These are phyloP conservation scores for Sporophila hypoxantha DNA, from an alignment of 2,113 vertebrate species.

Conservation along the genomic window DNA sequence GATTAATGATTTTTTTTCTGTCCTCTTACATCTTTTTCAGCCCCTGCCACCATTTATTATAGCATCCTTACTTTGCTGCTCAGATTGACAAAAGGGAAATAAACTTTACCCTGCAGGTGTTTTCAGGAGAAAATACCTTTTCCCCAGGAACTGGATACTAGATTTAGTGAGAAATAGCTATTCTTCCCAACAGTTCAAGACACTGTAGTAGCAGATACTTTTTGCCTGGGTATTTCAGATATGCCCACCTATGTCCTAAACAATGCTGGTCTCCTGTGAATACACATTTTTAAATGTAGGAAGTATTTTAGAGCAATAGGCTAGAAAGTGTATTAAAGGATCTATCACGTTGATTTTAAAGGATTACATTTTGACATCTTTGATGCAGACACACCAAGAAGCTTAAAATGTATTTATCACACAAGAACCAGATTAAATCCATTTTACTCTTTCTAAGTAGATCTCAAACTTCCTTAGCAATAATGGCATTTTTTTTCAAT, in stretches of 20 bases:
- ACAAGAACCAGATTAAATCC: background rate
- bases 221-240: background rate
- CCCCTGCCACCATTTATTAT: slow-evolving; percentile 2
- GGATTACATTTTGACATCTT: background rate
- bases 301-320: background rate
- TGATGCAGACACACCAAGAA: background rate
- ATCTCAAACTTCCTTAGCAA: background rate
- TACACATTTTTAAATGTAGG: background rate
- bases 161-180: background rate
- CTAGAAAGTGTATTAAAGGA: background rate
- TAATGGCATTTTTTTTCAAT: background rate
- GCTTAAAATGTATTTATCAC: slow-evolving; percentile 3
- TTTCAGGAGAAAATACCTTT: slow-evolving; percentile 24
- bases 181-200: background rate
- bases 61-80: slow-evolving; percentile 1
- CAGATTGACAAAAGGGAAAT: slow-evolving; percentile 1
- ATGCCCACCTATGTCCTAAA: background rate
- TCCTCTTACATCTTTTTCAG: slow-evolving; percentile 22
- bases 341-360: background rate
- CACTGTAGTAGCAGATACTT: background rate
- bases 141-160: background rate
- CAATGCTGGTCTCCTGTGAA: background rate
- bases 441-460: background rate
- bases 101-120: slow-evolving; percentile 31
- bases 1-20: slow-evolving; percentile 38